phyloP scores from a whole-genome alignment of 2,113 vertebrate species.

The Pituophis catenifer region DNA sequence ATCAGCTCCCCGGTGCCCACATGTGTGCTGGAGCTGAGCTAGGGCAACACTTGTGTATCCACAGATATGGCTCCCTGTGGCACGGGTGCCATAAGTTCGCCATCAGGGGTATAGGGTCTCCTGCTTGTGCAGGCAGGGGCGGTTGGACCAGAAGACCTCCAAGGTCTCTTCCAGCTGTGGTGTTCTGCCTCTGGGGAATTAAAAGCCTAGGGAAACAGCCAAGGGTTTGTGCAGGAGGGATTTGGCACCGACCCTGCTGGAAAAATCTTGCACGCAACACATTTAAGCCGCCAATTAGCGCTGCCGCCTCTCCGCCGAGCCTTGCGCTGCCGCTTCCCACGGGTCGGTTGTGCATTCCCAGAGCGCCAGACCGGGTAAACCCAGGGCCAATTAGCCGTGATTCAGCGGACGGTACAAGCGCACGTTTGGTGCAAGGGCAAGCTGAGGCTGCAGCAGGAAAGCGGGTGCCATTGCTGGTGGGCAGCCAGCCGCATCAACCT shows the following conservation, averaged over 20 bases:
- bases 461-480: background rate
- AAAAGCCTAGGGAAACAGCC: background rate
- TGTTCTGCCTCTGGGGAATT: background rate
- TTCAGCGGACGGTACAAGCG: background rate
- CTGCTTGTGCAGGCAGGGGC: background rate
- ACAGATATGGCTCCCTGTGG: no score
- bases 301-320: no score
- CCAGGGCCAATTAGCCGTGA: background rate
- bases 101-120: no score
- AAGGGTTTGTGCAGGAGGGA: background rate
- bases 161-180: background rate
- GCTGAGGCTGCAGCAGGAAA: background rate
- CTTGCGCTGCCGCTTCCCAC: background rate
- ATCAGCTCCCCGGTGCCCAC: no score
- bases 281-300: no score
- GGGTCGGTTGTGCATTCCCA: background rate
- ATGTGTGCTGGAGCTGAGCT: no score
- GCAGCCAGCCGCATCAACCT: background rate
- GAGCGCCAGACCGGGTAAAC: background rate
- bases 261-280: no score
- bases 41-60: no score
- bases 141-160: background rate
- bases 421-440: background rate
- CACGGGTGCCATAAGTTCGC: no score
- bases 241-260: background rate